A percentile compares a stretch with the other conserved stretches of the same genome.
Conservation (phyloP, 1,140 invertebrate species). For the Neodiprion lecontei region DNA sequence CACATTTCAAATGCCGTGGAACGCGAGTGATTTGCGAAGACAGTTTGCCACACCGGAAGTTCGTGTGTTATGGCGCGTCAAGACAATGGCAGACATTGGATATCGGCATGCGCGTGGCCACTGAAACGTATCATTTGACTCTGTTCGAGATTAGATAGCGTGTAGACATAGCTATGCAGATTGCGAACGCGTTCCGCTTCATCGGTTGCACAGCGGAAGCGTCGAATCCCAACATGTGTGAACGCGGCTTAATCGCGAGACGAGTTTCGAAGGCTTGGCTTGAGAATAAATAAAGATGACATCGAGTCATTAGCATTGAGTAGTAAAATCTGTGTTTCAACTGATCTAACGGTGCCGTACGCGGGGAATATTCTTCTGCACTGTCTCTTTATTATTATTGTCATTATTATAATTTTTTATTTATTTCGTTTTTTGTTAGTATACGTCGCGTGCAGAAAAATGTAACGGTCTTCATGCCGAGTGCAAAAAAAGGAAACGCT, state of each 20-base stretch:
- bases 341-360: background rate
- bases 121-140: background rate
- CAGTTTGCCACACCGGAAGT: background rate
- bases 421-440: too few relatives aligned
- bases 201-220: too few relatives aligned
- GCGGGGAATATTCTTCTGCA: background rate
- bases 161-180: too few relatives aligned
- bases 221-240: background rate
- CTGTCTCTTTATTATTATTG: too few relatives aligned
- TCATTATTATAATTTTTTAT: too few relatives aligned
- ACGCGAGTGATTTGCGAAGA: too few relatives aligned
- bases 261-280: background rate
- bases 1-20: too few relatives aligned
- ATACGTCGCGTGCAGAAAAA: too few relatives aligned
- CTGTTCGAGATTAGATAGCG: too few relatives aligned
- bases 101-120: background rate
- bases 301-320: background rate
- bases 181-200: too few relatives aligned
- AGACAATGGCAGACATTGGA: background rate
- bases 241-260: background rate
- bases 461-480: too few relatives aligned
- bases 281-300: constrained; percentile 6
- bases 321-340: background rate
- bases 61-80: background rate
- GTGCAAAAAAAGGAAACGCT: too few relatives aligned